Base-by-base conservation (phyloP, 2,113 vertebrate genomes). In the Empidonax alnorum region DNA sequence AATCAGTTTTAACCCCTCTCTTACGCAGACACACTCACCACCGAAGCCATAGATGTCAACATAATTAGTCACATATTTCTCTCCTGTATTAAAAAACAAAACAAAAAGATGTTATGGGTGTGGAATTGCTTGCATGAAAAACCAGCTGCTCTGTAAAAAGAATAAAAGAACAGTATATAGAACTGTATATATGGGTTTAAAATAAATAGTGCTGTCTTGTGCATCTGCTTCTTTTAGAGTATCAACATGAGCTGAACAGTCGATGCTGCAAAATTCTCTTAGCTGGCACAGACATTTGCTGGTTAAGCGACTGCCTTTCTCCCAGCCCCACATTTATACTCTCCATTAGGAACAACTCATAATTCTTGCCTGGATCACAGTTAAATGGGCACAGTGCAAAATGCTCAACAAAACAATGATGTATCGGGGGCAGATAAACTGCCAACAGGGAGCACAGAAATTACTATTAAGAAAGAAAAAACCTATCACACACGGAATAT, bases 161-260 rank as follows among this genome's bases (percentile, higher is more conserved):
- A 79, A 75, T 20, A 23, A 67, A 87, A 89, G 42, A 90, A 50
- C 58, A 92, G 75, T n/a, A n/a, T n/a, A n/a, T n/a, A n/a, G n/a
- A n/a, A 39, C 39, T 77, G 53, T 39, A 67, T 77, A 75, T 31
- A 82, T 15, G 55, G 31, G 84, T 83, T 85, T 84, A 91, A 96
- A 93, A 93, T 83, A 77, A 96, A 93, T 65, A 94, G 17, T 74
- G 72, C 58, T 94, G 79, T 67, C 59, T 73, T 20, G 21, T 65
- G 71, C 89, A 91, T 72, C 73, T 84, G 69, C 76, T 84, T 39
- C 83, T 83, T 92, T 93, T 65, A 83, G 80, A 84, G n/a, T 31
- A 82, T 37, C 2, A 1, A 49, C 56, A 78, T 17, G 35, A 87
- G 52, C 92, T 93, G 31, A 83, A 41, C 4, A n/a, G 42, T 83